A percentile compares a stretch with the other conserved stretches of the same genome.
Conservation (phyloP, 2,888 invertebrate genomes). For the Phortica okadai region DNA sequence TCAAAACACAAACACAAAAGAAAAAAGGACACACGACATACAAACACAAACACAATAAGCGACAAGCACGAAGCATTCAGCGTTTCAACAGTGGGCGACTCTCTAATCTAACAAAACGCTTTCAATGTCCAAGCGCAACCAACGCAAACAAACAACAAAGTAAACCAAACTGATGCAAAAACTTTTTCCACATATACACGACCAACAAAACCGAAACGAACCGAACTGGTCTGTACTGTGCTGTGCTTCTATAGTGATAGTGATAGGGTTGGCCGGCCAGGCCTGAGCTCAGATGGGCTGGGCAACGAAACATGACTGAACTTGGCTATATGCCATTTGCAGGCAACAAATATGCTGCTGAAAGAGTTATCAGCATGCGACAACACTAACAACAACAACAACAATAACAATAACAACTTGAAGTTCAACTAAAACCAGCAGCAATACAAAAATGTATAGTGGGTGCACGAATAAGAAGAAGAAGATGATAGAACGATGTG, state of each 20-base stretch:
- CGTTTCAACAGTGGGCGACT: neutral
- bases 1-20: constrained; percentile 46
- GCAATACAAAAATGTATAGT: neutral
- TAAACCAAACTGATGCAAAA: constrained; percentile 24
- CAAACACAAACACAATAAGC: constrained; percentile 34
- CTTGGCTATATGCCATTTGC: constrained; percentile 22
- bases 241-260: neutral
- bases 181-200: constrained; percentile 8
- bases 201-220: neutral
- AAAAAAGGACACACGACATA: constrained; percentile 56
- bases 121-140: constrained; percentile 23
- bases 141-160: constrained; percentile 2
- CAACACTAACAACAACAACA: constrained; percentile 1
- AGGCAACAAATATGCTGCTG: constrained; percentile 27
- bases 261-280: too few relatives aligned
- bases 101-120: constrained; percentile 24
- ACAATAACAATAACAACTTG: neutral
- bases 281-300: too few relatives aligned
- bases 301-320: neutral
- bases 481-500: neutral
- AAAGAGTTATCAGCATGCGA: constrained; percentile 25
- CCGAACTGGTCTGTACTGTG: neutral
- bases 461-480: too few relatives aligned
- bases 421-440: neutral
- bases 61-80: neutral